phyloP scores from a whole-genome alignment of 1,140 invertebrate genomes.

The Zeugodacus cucurbitae region DNA sequence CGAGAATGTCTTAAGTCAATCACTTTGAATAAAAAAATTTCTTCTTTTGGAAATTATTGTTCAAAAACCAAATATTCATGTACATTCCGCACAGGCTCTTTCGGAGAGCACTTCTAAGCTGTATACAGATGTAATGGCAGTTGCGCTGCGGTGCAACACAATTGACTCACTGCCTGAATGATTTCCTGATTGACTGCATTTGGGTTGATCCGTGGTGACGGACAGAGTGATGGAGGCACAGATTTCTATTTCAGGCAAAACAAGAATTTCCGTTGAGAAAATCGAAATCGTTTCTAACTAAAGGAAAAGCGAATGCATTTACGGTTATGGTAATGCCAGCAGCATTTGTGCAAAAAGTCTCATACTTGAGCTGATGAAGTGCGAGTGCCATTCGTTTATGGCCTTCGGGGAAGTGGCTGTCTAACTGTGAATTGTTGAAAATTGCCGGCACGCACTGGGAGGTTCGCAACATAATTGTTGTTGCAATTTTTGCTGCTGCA shows the following conservation, averaged over 20 bases:
- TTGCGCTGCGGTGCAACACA: too few species aligned
- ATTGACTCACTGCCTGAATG: too few species aligned
- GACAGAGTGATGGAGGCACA: not conserved
- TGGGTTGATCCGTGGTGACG: not conserved
- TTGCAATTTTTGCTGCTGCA: not conserved
- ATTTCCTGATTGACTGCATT: not conserved
- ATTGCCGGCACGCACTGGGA: not conserved
- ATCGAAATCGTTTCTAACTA: not conserved
- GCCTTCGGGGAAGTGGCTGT: not conserved
- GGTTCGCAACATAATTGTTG: not conserved
- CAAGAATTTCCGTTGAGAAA: slow-evolving; percentile 21
- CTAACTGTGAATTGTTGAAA: slow-evolving; percentile 11
- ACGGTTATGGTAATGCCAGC: not conserved
- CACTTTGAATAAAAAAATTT: too few species aligned
- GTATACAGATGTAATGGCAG: too few species aligned
- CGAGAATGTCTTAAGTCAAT: too few species aligned
- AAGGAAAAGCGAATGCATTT: not conserved
- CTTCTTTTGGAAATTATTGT: too few species aligned
- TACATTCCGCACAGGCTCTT: not conserved
- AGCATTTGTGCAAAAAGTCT: not conserved
- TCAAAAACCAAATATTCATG: not conserved
- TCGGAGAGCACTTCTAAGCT: not conserved
- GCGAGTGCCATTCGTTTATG: not conserved
- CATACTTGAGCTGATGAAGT: not conserved
- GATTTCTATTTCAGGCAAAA: slow-evolving; percentile 28